phyloP scores from a whole-genome alignment of 1,140 invertebrate genomes.

The Ridgeia piscesae region DNA sequence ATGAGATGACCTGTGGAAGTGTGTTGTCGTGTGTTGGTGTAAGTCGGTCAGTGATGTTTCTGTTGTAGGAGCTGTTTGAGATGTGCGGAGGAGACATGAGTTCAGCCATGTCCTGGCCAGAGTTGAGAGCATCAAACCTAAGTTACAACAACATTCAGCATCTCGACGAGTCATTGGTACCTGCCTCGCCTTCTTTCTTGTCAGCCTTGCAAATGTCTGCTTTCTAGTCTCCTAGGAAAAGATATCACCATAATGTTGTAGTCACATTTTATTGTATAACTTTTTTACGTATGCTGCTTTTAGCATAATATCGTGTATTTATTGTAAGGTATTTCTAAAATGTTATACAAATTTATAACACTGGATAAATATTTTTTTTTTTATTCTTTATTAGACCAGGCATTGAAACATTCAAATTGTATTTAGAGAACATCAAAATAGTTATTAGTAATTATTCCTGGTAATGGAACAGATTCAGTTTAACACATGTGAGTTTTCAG shows the following conservation, averaged over 20 bases:
- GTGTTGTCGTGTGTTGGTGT: no score
- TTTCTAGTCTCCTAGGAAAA: not conserved
- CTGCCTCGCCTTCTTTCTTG: not conserved
- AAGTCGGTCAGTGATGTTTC: not conserved
- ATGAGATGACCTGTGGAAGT: no score
- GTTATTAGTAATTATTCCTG: no score
- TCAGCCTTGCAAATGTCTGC: not conserved
- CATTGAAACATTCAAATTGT: no score
- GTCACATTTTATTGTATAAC: not conserved
- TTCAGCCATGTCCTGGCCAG: conserved; percentile 11
- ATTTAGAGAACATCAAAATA: no score
- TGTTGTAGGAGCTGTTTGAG: conserved; percentile 21
- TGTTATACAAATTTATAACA: no score
- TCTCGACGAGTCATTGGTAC: conserved; percentile 14
- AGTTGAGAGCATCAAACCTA: not conserved
- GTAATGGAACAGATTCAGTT: no score
- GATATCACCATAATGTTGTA: not conserved
- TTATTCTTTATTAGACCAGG: no score
- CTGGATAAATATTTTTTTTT: no score
- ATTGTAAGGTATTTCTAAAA: no score
- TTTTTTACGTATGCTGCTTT: not conserved
- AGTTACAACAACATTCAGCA: not conserved
- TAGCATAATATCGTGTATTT: no score
- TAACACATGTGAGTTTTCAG: no score
- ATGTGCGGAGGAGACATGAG: conserved; percentile 22